Evolutionary conservation across 2,888 invertebrate genomes (phyloP), one percentile per base, ranked within the genome.

Genomic region (Halocaridina rubra): DNA sequence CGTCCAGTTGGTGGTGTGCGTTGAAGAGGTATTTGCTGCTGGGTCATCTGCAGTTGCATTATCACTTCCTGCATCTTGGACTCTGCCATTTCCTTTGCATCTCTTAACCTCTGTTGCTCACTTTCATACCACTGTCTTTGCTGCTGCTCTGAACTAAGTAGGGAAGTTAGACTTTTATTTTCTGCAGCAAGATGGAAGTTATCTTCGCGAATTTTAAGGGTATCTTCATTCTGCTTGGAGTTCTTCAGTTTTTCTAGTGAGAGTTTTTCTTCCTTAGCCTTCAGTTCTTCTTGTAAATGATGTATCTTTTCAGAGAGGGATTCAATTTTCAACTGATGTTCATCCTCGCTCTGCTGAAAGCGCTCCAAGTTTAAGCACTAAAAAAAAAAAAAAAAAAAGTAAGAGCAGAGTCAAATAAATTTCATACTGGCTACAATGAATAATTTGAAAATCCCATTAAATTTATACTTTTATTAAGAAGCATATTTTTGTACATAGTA

Each of bases 1-100:
- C 82, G 57, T 3, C 82, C 78, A 5, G 82, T 77, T 13, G 82
- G 82, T 8, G 82, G 82, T 10, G 78, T 84, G 39, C 82, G 82
- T n/a, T 78, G 72, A 24, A 84, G 27, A 22, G 81, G 71, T 16
- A 76, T 22, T n/a, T 77, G 82, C 57, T 27, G 29, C 30, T 30
- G 69, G 2, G 22, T 8, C 1, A 27, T 22, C n/a, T 77, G 77
- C 13, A 84, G 22, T 27, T 33, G 59, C 10, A 33, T 22, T 39
- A 84, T 59, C 29, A 84, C 1, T 24, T 84, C 82, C 19, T 57
- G 67, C 16, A 59, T 46, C 19, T 57, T 77, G 22, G 59, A 33
- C 46, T 84, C 82, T 33, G 82, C 71, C 16, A 57, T 24, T 19
- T 84, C 78, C 59, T 69, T 67, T 1, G 82, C 77, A 16, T 84